These are phyloP conservation scores for Peromyscus attwateri DNA, from an alignment of 2,797 vertebrate species.

Conservation along the genomic window DNA sequence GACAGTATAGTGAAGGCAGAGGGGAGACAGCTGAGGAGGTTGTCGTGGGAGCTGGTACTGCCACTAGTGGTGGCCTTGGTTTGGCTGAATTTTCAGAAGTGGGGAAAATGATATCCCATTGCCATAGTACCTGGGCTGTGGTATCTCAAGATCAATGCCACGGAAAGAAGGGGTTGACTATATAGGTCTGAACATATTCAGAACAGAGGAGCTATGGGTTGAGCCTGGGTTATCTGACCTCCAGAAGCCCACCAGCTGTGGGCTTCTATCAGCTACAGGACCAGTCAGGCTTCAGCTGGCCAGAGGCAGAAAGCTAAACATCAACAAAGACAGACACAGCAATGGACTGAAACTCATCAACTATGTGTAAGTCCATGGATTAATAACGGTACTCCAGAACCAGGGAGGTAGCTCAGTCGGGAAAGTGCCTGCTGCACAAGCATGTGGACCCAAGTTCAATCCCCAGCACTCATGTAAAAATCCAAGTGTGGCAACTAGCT, in stretches of 20 bases:
- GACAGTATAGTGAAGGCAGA: neutral
- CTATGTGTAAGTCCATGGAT: neutral
- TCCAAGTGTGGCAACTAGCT: neutral
- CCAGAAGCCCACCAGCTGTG: neutral
- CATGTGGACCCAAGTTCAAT: neutral
- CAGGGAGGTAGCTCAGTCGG: neutral
- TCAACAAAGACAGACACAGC: neutral
- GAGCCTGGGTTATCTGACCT: neutral
- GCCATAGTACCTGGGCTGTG: neutral
- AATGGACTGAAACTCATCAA: neutral
- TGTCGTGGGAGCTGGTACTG: accelerated
- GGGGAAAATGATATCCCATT: neutral
- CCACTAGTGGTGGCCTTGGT: neutral
- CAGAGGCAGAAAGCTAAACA: neutral
- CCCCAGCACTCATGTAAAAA: neutral
- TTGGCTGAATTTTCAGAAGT: neutral
- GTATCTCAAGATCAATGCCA: neutral
- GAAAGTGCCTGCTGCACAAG: neutral
- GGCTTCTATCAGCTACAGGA: neutral
- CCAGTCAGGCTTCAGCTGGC: neutral
- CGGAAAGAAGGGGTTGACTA: neutral
- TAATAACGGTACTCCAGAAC: neutral
- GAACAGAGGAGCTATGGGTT: neutral
- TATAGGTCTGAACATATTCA: slow-evolving; percentile 32
- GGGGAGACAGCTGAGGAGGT: neutral